Evolutionary conservation across 2,888 invertebrate genomes (phyloP).

Genomic region (Clivina fossor): DNA sequence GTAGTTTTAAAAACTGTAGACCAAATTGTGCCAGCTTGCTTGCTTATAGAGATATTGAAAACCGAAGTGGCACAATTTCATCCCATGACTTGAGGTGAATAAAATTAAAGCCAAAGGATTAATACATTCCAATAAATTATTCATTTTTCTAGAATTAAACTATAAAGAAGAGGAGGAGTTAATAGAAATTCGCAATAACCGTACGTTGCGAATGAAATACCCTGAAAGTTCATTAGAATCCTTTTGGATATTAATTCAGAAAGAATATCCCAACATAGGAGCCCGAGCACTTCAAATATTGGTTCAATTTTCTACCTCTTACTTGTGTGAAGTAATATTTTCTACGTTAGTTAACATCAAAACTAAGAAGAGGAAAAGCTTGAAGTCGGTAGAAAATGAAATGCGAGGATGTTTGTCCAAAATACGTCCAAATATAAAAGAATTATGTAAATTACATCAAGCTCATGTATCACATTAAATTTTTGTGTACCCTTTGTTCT

Average conservation of each 20-base stretch:
- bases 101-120: too few relatives aligned
- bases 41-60: too few relatives aligned
- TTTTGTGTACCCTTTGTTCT: too few relatives aligned
- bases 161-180: slow-evolving; percentile 34
- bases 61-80: too few relatives aligned
- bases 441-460: too few relatives aligned
- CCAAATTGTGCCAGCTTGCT: too few relatives aligned
- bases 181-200: slow-evolving; percentile 36
- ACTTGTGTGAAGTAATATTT: slow-evolving; percentile 36
- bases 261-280: slow-evolving; percentile 31
- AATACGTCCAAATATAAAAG: too few relatives aligned
- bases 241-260: slow-evolving; percentile 37
- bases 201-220: slow-evolving; percentile 36
- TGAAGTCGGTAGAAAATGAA: slow-evolving; percentile 17
- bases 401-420: slow-evolving; percentile 29
- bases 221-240: slow-evolving; percentile 36
- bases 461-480: too few relatives aligned
- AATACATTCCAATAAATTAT: too few relatives aligned
- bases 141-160: slow-evolving; percentile 4
- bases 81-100: too few relatives aligned
- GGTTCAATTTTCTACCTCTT: slow-evolving; percentile 35
- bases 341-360: slow-evolving; percentile 33
- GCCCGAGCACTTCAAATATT: slow-evolving; percentile 37
- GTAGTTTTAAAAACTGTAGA: too few relatives aligned
- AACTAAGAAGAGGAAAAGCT: slow-evolving; percentile 18